Base-by-base conservation (phyloP, 2,797 vertebrate genomes). In the Lithobates pipiens region DNA sequence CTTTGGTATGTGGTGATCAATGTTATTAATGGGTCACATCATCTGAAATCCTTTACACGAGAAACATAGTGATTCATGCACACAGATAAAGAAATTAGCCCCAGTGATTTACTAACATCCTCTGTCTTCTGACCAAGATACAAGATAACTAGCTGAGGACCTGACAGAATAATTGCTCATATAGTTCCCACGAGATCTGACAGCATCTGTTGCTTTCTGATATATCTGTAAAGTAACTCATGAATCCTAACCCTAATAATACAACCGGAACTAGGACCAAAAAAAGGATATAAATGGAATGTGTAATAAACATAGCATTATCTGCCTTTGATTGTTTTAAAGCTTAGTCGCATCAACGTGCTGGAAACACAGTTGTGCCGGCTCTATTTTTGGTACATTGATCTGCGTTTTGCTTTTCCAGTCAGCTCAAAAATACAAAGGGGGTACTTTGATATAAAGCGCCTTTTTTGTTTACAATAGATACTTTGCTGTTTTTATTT, bases 11-110 rank as follows among this genome's bases (percentile, higher is more conserved):
- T 77, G 76, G 69, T 46, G 39, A 39, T 72, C 68, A 68, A 29
- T 25, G 82, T 86, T 82, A 82, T 82, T 82, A 82, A 50, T 77
- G 79, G 85, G 79, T 82, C 79, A 86, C 63, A 72, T 86, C 79
- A 86, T 67, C 34, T 75, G 63, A 77, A 77, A 44, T 63, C 46
- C 74, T 25, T 54, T 63, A 71, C 76, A 65, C 15, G 5, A 72
- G 69, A 79, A 79, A 78, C 50, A 67, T 32, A 36, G 72, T 85
- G 54, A 79, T 73, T 73, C 69, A 23, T 72, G 69, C 54, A 68
- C 68, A 79, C 21, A 79, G 57, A 85, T 85, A 79, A 78, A 57
- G 46, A 72, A 75, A 77, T 57, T 39, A 76, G 4, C 75, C 71
- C 1, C 18, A 7, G 67, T 63, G 25, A 82, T 82, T 63, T 74